Percentiles rank a stretch among this genome's conserved stretches.
Evolutionary conservation across 2,888 invertebrate genomes (phyloP).

Genomic region (Eubasilissa splendida): DNA sequence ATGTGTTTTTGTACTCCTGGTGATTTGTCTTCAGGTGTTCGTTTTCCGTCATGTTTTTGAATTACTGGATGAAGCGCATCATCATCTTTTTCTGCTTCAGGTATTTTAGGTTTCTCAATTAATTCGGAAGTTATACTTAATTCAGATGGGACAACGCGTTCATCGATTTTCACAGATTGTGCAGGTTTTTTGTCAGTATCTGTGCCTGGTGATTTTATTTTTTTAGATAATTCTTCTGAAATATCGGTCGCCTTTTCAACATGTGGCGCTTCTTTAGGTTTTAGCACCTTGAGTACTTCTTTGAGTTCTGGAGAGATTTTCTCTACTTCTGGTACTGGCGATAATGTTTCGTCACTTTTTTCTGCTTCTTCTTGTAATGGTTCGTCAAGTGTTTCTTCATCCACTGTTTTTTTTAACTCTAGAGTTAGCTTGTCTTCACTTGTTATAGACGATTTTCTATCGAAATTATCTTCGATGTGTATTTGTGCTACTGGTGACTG

Average conservation of each 20-base stretch:
- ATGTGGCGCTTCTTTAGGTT: neutral
- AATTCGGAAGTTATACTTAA: neutral
- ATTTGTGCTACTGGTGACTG: neutral
- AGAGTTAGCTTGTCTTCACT: neutral
- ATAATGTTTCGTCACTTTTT: neutral
- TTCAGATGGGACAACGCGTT: neutral
- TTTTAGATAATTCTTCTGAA: neutral
- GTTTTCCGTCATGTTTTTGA: neutral
- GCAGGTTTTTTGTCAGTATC: neutral
- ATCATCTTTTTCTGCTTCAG: conserved; percentile 62
- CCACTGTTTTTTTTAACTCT: no score
- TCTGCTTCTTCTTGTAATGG: neutral
- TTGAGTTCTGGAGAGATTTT: neutral
- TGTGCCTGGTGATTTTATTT: neutral
- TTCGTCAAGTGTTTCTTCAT: no score
- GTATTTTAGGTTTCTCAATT: conserved; percentile 60
- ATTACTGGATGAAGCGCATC: neutral
- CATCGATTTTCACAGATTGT: no score
- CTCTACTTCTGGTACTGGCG: neutral
- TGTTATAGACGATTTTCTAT: neutral
- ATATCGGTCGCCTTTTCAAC: neutral
- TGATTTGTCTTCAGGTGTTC: neutral
- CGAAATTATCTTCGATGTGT: no score
- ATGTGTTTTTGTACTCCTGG: neutral
- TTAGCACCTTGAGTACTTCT: neutral